Conservation (phyloP, 2,888 invertebrate genomes). For the Lithophane leautieri region DNA sequence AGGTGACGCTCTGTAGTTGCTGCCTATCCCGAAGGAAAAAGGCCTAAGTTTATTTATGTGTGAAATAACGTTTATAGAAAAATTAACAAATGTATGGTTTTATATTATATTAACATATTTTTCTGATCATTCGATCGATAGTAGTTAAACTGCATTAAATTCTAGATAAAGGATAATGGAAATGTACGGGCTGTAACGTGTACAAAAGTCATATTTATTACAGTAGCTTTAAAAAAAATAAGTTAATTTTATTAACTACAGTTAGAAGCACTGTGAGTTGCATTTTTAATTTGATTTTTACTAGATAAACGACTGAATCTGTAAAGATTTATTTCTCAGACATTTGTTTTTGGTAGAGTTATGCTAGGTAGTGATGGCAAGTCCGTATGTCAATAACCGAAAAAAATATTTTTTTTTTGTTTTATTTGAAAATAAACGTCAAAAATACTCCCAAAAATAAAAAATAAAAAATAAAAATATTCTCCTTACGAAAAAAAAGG, state of each 20-base stretch:
- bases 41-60: not conserved
- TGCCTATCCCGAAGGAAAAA: too few species aligned
- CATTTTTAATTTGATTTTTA: not conserved
- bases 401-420: not conserved
- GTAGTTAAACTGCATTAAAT: conserved; percentile 9
- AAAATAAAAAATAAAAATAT: too few species aligned
- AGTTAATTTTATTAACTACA: not conserved
- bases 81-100: not conserved
- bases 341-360: too few species aligned
- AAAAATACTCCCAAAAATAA: too few species aligned
- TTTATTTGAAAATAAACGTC: not conserved
- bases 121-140: conserved; percentile 6
- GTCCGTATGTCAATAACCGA: too few species aligned
- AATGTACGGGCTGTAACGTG: not conserved
- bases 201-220: too few species aligned
- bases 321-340: too few species aligned
- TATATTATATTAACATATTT: not conserved
- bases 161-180: conserved; percentile 23
- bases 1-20: too few species aligned
- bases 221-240: too few species aligned
- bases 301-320: not conserved
- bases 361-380: too few species aligned
- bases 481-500: not conserved
- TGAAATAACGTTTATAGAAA: not conserved
- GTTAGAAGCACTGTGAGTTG: not conserved